Evolutionary conservation across 1,140 invertebrate species (phyloP), one percentile per base, ranked within the genome.

Genomic region (Aphelenchoides fujianensis): DNA sequence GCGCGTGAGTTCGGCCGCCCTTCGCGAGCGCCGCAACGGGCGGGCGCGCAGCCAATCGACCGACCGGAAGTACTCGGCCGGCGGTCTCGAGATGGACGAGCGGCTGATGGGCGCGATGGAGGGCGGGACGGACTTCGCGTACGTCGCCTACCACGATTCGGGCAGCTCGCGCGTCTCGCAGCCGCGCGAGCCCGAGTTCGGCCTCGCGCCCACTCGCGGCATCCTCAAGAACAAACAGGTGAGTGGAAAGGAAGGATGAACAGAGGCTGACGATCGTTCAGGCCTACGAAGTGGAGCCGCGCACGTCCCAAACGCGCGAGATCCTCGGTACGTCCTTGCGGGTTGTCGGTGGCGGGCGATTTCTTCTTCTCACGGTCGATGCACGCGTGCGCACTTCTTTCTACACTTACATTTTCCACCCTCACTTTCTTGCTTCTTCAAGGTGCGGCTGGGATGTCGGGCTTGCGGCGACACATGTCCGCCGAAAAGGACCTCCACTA

Each of bases 201-300:
- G 54, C 63, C 30, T 76, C 70, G 61, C 75, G 41, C 78, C 80
- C 31, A 31, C 78, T 3, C 69, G 78, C 34, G 74, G 81, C 37
- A 83, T 83, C 63, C 72, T 83, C 2, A 83, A 83, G 59, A 83
- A 83, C 68, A 84, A 79, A 79, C 80, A 79, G 62, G 82, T 81
- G 35, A 27, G 53, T 35, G 30, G n/a, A 9, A 19, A 19, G 37
- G 2, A 27, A 1, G n/a, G 12, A n/a, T 30, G n/a, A 73, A 23
- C 7, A 23, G 28, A 32, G n/a, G 28, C 16, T 36, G 36, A 34
- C 36, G 28, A 27, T 66, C 30, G 34, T 77, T 23, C 59, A 74
- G 74, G 66, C 80, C 2, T 71, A 64, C 19, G 79, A 81, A 48
- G 34, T 73, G 12, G 80, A 81, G 41, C 78, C 78, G 28, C 70